Conservation (phyloP, 2,797 vertebrate genomes). For the Morelia viridis region DNA sequence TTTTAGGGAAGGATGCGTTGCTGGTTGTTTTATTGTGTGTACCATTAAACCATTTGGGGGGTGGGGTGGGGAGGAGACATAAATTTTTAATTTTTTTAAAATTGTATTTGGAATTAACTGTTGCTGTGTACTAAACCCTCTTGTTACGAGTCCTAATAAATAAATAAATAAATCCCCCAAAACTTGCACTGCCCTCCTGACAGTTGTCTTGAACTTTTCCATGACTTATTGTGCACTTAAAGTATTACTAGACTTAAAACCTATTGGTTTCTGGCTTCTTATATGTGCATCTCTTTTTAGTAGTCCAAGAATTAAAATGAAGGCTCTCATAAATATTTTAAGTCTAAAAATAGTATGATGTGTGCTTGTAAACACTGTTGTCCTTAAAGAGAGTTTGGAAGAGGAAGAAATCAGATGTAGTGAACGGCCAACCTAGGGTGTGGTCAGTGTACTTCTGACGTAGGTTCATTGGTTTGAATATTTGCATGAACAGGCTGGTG, state of each 20-base stretch:
- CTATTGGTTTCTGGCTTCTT: neutral
- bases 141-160: slow-evolving; percentile 74
- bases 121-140: slow-evolving; percentile 81
- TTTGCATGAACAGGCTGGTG: neutral
- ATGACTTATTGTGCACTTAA: neutral
- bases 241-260: neutral
- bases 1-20: slow-evolving; percentile 60
- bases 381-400: neutral
- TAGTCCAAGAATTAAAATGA: neutral
- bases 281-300: neutral
- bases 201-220: slow-evolving; percentile 56
- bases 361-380: neutral
- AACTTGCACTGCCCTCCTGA: slow-evolving; percentile 56
- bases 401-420: neutral
- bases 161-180: slow-evolving; percentile 68
- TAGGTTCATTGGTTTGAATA: neutral
- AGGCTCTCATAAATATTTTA: neutral
- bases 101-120: slow-evolving; percentile 79
- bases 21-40: slow-evolving; percentile 69
- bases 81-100: slow-evolving; percentile 76
- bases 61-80: slow-evolving; percentile 57
- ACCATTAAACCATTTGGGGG: slow-evolving; percentile 71
- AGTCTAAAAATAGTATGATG: neutral
- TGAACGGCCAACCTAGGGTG: neutral
- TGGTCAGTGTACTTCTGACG: too few species aligned